phyloP scores from a whole-genome alignment of 2,113 vertebrate genomes.

The Dryoscopus gambensis region DNA sequence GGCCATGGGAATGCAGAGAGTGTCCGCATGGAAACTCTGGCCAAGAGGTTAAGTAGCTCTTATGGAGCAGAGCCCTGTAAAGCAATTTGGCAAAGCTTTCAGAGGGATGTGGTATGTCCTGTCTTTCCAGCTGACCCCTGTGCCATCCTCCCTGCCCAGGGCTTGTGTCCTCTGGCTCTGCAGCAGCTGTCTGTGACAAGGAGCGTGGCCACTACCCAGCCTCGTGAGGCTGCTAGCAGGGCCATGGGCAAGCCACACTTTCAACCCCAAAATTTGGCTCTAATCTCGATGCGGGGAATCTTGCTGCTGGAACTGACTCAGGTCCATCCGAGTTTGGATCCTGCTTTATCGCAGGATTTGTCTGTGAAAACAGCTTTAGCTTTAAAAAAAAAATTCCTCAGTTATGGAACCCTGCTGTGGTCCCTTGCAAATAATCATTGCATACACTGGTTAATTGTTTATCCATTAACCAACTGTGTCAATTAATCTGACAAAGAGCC shows the following conservation, averaged over 20 bases:
- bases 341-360: neutral
- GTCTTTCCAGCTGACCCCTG: neutral
- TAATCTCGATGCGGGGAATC: fast-evolving
- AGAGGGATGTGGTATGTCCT: neutral
- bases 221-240: fast-evolving
- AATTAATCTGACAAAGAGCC: neutral
- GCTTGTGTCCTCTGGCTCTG: neutral
- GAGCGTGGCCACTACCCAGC: neutral
- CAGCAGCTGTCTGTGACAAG: neutral
- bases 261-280: neutral
- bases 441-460: slow-evolving; percentile 46
- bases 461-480: slow-evolving; percentile 22
- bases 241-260: fast-evolving
- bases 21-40: neutral
- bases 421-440: neutral
- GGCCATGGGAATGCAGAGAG: neutral
- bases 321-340: neutral
- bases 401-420: neutral
- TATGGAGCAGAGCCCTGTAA: neutral
- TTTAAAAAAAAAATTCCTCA: neutral
- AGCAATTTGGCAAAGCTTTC: neutral
- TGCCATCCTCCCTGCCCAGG: neutral
- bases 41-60: neutral
- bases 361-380: neutral
- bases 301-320: neutral